A percentile compares a stretch with the other conserved stretches of the same genome.
Evolutionary conservation across 2,888 invertebrate genomes (phyloP).

Genomic region (Lasioglossum zephyrum): DNA sequence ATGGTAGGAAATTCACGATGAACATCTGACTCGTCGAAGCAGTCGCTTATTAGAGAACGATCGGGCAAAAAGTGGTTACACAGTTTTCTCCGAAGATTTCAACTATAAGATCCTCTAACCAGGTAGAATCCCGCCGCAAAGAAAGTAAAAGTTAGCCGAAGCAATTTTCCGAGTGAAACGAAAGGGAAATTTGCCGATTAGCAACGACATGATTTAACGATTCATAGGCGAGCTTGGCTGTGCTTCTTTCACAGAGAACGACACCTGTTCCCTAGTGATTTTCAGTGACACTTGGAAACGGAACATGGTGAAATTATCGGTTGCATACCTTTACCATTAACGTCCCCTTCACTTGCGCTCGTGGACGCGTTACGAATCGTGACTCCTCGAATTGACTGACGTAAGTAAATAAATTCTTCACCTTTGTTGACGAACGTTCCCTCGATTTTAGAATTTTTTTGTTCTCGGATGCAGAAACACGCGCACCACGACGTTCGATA

Average conservation of each 20-base stretch:
- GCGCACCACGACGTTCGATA: no score
- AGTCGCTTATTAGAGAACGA: not conserved
- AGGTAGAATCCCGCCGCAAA: not conserved
- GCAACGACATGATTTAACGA: not conserved
- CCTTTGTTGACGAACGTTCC: not conserved
- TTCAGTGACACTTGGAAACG: slow-evolving; percentile 10
- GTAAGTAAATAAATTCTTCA: not conserved
- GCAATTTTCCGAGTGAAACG: not conserved
- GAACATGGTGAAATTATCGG: slow-evolving; percentile 15
- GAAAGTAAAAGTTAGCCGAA: not conserved
- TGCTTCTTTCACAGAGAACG: not conserved
- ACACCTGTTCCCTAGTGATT: slow-evolving; percentile 7
- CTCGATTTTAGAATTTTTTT: not conserved
- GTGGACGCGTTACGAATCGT: not conserved
- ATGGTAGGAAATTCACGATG: not conserved
- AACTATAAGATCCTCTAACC: not conserved
- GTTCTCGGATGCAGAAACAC: no score
- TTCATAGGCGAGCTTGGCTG: not conserved
- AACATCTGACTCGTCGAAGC: not conserved
- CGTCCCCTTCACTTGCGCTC: slow-evolving; percentile 41
- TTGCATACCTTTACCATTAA: not conserved
- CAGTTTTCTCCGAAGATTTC: not conserved
- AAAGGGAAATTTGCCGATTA: slow-evolving; percentile 11
- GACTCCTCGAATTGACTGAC: slow-evolving; percentile 1
- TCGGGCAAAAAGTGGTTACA: not conserved